Conservation (phyloP, 2,113 vertebrate genomes). For the Phrynosoma platyrhinos region DNA sequence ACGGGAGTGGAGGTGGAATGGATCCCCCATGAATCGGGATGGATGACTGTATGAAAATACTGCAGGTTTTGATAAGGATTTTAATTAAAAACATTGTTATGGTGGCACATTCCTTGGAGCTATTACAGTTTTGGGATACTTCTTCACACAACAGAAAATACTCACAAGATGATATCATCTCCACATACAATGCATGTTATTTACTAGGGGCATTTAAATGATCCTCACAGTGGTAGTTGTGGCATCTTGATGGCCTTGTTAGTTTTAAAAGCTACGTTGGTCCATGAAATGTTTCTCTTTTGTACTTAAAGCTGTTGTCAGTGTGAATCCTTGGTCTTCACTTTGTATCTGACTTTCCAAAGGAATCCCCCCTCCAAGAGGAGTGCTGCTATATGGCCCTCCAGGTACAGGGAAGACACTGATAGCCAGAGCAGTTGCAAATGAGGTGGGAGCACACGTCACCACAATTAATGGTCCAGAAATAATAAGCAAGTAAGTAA, state of each 20-base stretch:
- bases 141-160: neutral
- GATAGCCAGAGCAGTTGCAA: constrained; percentile 93
- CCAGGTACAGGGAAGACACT: constrained; percentile 97
- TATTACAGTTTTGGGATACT: neutral
- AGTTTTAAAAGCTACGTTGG: neutral
- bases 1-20: too few relatives aligned
- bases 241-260: neutral
- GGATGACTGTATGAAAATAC: neutral
- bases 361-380: constrained; percentile 92
- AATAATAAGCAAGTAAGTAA: constrained; percentile 96
- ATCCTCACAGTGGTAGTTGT: neutral
- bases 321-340: neutral
- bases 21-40: too few relatives aligned
- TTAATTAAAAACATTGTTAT: neutral
- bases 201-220: neutral
- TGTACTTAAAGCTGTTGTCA: neutral
- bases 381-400: constrained; percentile 92
- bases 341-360: constrained; percentile 48
- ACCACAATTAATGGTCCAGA: constrained; percentile 95
- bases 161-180: neutral
- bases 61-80: neutral
- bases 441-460: constrained; percentile 90
- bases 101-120: neutral
- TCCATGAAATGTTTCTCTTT: neutral
- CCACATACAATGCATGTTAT: neutral